A percentile compares a stretch with the other conserved stretches of the same genome.
Conservation (phyloP, 64 coral and sea anemone genomes). For the Montipora sp. region DNA sequence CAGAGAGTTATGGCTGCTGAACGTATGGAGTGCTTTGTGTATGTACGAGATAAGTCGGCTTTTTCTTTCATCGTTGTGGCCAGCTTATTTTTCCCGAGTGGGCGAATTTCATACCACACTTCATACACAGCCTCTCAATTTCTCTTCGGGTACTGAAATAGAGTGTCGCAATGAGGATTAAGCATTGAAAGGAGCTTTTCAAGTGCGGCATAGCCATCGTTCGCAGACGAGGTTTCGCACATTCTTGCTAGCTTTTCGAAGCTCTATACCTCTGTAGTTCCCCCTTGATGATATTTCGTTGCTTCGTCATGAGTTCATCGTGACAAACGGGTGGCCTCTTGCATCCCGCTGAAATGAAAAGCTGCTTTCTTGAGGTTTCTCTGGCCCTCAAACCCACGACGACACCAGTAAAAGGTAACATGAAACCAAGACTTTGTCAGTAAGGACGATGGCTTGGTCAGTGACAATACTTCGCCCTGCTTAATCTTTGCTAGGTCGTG, state of each 20-base stretch:
- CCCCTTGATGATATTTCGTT: conserved; percentile 59
- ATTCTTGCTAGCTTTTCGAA: conserved; percentile 40
- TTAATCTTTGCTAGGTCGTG: conserved; percentile 44
- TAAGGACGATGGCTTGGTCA: conserved; percentile 32
- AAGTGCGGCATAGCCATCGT: conserved; percentile 43
- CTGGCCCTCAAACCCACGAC: conserved; percentile 58
- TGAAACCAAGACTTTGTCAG: conserved; percentile 70
- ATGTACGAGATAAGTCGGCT: neutral
- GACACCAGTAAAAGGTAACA: conserved; percentile 44
- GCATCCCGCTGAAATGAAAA: conserved; percentile 48
- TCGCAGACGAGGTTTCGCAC: conserved; percentile 21
- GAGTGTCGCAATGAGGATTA: conserved; percentile 32
- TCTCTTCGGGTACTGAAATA: conserved; percentile 47
- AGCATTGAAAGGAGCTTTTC: conserved; percentile 25
- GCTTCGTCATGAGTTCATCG: conserved; percentile 67
- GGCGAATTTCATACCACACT: conserved; percentile 24
- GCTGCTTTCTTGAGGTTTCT: conserved; percentile 22
- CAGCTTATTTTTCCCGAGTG: conserved; percentile 15
- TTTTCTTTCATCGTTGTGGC: conserved; percentile 3
- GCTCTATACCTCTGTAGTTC: conserved; percentile 12
- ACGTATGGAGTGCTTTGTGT: conserved; percentile 34
- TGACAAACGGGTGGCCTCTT: neutral
- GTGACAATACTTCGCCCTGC: conserved; percentile 6
- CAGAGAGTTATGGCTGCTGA: conserved; percentile 15
- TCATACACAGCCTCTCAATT: neutral